A percentile compares a stretch with the other conserved stretches of the same genome.
Conservation (phyloP, 2,888 invertebrate species). For the Caenorhabditis sinica region DNA sequence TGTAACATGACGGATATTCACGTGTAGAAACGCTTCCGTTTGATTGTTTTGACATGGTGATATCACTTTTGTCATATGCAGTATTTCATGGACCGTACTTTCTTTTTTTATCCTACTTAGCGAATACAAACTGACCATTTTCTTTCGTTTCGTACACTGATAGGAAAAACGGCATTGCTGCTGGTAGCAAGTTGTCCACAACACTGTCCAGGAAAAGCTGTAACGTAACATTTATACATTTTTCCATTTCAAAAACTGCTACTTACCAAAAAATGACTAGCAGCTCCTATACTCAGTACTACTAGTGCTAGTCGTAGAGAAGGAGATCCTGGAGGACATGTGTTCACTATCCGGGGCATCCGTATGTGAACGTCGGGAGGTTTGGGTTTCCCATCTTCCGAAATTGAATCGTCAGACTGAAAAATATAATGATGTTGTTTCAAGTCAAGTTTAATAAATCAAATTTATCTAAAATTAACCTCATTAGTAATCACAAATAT, state of each 20-base stretch:
- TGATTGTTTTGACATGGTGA: conserved; percentile 29
- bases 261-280: conserved; percentile 76
- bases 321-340: conserved; percentile 66
- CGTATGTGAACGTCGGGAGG: conserved; percentile 61
- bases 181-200: conserved; percentile 81
- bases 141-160: conserved; percentile 71
- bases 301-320: conserved; percentile 65
- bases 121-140: conserved; percentile 59
- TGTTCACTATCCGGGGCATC: conserved; percentile 52
- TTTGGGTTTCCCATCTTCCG: conserved; percentile 49
- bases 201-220: conserved; percentile 80
- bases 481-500: conserved; percentile 50
- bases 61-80: conserved; percentile 11
- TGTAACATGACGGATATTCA: conserved; percentile 61
- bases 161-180: conserved; percentile 76
- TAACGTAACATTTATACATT: not conserved
- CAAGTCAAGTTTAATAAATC: not conserved
- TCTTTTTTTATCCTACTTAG: not conserved
- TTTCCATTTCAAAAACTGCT: not conserved
- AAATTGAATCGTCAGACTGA: conserved; percentile 44
- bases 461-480: conserved; percentile 21
- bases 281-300: conserved; percentile 78
- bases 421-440: conserved; percentile 4
- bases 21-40: conserved; percentile 15
- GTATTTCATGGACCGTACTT: not conserved